Conservation (phyloP, 2,113 vertebrate genomes). For the Phoxinus phoxinus region DNA sequence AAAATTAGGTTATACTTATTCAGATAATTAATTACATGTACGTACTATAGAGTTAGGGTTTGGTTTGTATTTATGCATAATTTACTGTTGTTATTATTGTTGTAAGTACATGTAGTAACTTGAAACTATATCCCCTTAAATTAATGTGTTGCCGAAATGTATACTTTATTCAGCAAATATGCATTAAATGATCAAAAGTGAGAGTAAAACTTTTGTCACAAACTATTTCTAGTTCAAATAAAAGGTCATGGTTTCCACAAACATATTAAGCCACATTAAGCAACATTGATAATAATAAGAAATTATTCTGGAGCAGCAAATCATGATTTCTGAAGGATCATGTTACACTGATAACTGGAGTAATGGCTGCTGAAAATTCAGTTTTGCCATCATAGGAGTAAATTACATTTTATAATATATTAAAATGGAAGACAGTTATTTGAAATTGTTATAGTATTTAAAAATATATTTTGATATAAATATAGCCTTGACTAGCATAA, state of each 20-base stretch:
- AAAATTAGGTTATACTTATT: too few species aligned
- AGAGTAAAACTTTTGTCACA: not conserved
- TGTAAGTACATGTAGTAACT: too few species aligned
- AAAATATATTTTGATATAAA: too few species aligned
- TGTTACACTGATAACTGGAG: not conserved
- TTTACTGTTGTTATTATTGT: too few species aligned
- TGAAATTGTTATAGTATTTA: not conserved
- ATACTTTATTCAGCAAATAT: not conserved
- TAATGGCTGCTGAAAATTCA: not conserved
- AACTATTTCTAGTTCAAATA: not conserved
- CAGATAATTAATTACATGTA: too few species aligned
- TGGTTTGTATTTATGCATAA: too few species aligned
- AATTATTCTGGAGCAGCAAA: not conserved
- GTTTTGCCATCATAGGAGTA: not conserved
- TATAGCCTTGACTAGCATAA: too few species aligned
- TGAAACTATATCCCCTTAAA: too few species aligned
- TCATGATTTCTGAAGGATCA: not conserved
- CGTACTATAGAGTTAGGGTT: too few species aligned
- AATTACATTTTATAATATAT: not conserved
- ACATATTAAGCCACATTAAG: not conserved
- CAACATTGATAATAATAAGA: not conserved
- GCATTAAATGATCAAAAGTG: not conserved
- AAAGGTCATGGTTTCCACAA: not conserved
- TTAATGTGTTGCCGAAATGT: too few species aligned
- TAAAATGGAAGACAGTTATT: not conserved